Percentiles rank a stretch among this genome's conserved stretches.
These are phyloP conservation scores for Chauna torquata DNA, from an alignment of 2,113 vertebrate species.

Conservation along the genomic window DNA sequence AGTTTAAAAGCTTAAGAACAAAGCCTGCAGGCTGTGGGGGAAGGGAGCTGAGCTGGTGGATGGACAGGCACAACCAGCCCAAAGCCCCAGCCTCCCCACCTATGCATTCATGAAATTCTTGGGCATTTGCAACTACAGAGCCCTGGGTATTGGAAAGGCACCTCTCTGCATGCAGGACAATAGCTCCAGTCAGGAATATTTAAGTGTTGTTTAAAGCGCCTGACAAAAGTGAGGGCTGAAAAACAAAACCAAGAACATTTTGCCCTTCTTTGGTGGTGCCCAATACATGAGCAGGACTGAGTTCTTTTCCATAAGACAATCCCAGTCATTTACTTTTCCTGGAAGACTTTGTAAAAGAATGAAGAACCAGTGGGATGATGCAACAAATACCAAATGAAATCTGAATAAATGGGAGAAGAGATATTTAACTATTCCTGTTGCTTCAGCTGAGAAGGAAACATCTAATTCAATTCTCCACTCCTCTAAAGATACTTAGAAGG, in stretches of 20 bases:
- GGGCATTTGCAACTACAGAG: background rate
- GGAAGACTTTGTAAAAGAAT: background rate
- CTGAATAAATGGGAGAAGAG: background rate
- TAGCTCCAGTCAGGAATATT: background rate
- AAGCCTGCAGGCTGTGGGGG: background rate
- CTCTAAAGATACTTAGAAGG: background rate
- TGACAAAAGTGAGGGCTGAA: background rate
- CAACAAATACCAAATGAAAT: constrained; percentile 2
- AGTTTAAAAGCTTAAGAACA: background rate
- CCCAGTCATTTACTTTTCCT: background rate
- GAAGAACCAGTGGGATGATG: background rate
- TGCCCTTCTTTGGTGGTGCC: background rate
- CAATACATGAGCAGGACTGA: fast-evolving
- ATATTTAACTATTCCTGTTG: background rate
- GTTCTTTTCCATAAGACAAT: background rate
- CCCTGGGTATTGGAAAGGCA: background rate
- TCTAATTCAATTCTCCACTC: background rate
- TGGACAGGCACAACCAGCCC: background rate
- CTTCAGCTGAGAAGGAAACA: background rate
- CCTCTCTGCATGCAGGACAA: background rate
- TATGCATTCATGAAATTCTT: constrained; percentile 19
- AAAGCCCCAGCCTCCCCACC: background rate
- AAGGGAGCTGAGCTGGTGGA: background rate
- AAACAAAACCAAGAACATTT: background rate
- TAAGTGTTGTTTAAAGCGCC: background rate